Evolutionary conservation across 2,888 invertebrate genomes (phyloP).

Genomic region (Chrysolina haemoptera): DNA sequence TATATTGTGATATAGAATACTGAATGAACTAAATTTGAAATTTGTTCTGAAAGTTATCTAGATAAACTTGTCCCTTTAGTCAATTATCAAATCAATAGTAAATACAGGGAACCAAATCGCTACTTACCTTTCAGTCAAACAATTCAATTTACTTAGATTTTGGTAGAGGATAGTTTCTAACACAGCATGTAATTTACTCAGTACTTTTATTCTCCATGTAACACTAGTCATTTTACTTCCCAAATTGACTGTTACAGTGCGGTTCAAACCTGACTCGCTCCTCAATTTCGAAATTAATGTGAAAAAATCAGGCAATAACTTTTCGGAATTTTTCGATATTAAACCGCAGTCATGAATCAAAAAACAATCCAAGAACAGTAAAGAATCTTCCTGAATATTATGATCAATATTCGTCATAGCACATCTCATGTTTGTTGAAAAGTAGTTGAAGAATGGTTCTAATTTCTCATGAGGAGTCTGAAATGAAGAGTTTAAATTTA

Average conservation of each 20-base stretch:
- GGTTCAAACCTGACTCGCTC: slow-evolving; percentile 76
- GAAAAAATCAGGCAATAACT: slow-evolving; percentile 85
- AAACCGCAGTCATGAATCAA: slow-evolving; percentile 78
- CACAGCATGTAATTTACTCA: slow-evolving; percentile 79
- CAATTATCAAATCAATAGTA: too few relatives aligned
- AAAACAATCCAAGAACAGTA: slow-evolving; percentile 84
- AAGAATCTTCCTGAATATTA: slow-evolving; percentile 86
- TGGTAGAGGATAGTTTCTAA: slow-evolving; percentile 64
- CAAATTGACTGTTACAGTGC: slow-evolving; percentile 80
- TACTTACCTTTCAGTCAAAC: background rate
- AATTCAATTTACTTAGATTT: slow-evolving; percentile 11
- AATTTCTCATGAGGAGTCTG: slow-evolving; percentile 72
- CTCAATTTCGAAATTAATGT: slow-evolving; percentile 87
- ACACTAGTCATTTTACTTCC: slow-evolving; percentile 82
- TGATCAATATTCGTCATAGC: slow-evolving; percentile 92
- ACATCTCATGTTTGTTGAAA: slow-evolving; percentile 87
- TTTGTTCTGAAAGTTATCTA: too few relatives aligned
- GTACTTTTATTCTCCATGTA: slow-evolving; percentile 85
- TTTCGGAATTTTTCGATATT: slow-evolving; percentile 78
- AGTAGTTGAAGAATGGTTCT: slow-evolving; percentile 82
- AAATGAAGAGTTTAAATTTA: slow-evolving; percentile 11
- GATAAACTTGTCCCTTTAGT: too few relatives aligned
- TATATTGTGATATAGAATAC: background rate
- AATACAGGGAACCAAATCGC: background rate
- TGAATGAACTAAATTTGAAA: too few relatives aligned